Percentiles rank a stretch among this genome's conserved stretches.
phyloP scores from a whole-genome alignment of 1,140 invertebrate species.

The Oryctes rhinoceros region DNA sequence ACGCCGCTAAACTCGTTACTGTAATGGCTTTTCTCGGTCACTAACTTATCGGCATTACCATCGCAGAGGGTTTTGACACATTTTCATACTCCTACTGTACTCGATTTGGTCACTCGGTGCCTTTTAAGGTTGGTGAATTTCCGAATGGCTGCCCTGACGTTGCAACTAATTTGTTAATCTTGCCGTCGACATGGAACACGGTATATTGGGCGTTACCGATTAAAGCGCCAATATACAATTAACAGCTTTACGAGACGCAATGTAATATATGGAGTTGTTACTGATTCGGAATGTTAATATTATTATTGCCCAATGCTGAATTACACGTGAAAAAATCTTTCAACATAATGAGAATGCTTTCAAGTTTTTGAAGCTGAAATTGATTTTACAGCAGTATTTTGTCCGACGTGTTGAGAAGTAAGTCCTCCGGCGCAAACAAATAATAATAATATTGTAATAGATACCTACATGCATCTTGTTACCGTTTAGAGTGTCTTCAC shows the following conservation, averaged over 20 bases:
- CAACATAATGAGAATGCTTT: too few relatives aligned
- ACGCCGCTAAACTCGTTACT: slow-evolving; percentile 39
- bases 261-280: neutral
- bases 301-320: neutral
- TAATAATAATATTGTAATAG: too few relatives aligned
- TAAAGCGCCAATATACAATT: neutral
- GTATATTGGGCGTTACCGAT: neutral
- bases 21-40: slow-evolving; percentile 40
- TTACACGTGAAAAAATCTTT: neutral
- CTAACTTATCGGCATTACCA: slow-evolving; percentile 34
- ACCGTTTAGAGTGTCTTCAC: too few relatives aligned
- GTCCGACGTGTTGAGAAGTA: too few relatives aligned
- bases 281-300: neutral
- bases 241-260: neutral
- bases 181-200: slow-evolving; percentile 5
- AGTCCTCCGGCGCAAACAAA: too few relatives aligned
- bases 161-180: slow-evolving; percentile 16
- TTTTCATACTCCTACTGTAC: slow-evolving; percentile 11
- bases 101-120: slow-evolving; percentile 13
- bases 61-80: slow-evolving; percentile 4
- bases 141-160: neutral
- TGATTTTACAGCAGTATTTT: too few relatives aligned
- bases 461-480: too few relatives aligned
- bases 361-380: too few relatives aligned
- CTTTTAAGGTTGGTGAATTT: slow-evolving; percentile 16